Evolutionary conservation across 2,888 invertebrate genomes (phyloP).

Genomic region (Rhaphigaster nebulosa): DNA sequence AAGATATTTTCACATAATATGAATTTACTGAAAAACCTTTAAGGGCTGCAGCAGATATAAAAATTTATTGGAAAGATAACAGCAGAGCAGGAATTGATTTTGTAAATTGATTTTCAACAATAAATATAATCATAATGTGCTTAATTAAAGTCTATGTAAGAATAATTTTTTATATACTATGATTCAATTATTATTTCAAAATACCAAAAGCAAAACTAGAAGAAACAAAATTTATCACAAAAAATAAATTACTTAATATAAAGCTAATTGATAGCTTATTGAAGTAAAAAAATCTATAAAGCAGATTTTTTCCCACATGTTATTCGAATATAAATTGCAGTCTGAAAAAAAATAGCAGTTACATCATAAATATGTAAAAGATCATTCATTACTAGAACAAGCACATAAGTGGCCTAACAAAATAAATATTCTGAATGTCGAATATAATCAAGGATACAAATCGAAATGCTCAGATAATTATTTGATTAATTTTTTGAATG

Average conservation of each 20-base stretch:
- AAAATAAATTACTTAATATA: not conserved
- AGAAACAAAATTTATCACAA: not conserved
- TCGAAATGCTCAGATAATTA: not conserved
- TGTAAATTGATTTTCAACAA: not conserved
- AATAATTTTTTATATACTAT: not conserved
- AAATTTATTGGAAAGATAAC: not conserved
- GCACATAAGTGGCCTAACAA: not conserved
- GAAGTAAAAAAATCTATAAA: not conserved
- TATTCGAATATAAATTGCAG: not conserved
- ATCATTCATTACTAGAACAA: not conserved
- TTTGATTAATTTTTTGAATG: not conserved
- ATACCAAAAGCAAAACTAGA: not conserved
- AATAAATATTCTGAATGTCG: slow-evolving; percentile 9
- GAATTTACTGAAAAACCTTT: not conserved
- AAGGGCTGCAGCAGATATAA: not conserved
- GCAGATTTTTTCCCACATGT: not conserved
- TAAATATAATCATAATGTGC: not conserved
- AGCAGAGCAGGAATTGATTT: not conserved
- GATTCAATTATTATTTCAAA: not conserved
- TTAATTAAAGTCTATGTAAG: not conserved
- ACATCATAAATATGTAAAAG: not conserved
- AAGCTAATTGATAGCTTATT: not conserved
- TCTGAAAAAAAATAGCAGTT: not conserved
- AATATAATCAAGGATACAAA: not conserved
- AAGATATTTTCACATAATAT: not conserved